Evolutionary conservation across 2,113 vertebrate genomes (phyloP).

Genomic region (Brachyistius frenatus): DNA sequence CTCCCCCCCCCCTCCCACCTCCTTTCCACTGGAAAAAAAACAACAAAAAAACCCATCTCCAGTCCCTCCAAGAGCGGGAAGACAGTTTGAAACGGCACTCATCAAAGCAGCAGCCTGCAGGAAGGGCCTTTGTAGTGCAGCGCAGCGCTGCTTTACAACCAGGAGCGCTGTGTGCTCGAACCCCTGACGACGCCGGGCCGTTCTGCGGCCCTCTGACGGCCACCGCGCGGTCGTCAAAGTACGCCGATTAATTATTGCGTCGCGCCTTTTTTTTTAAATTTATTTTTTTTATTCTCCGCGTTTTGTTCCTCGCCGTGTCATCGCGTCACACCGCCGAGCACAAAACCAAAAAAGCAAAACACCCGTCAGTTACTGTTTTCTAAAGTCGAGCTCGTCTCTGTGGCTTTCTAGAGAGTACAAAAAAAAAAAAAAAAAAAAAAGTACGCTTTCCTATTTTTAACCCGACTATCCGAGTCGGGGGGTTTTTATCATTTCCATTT

Average conservation of each 20-base stretch:
- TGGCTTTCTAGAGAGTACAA: slow-evolving; percentile 2
- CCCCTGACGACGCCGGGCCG: slow-evolving; percentile 17
- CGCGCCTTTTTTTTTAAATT: neutral
- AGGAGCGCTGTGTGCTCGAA: slow-evolving; percentile 23
- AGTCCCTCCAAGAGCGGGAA: slow-evolving; percentile 9
- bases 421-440: slow-evolving; percentile 14
- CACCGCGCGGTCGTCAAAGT: slow-evolving; percentile 16
- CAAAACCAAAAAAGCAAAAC: slow-evolving; percentile 15
- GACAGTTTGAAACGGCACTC: slow-evolving; percentile 14
- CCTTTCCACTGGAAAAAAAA: neutral
- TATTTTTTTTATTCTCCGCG: slow-evolving; percentile 16
- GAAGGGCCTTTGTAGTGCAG: slow-evolving; percentile 40
- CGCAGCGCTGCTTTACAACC: slow-evolving; percentile 23
- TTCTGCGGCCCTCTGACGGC: slow-evolving; percentile 28
- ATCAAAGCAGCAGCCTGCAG: slow-evolving; percentile 50
- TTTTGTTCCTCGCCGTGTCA: neutral
- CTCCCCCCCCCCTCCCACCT: neutral
- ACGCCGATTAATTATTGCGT: slow-evolving; percentile 48
- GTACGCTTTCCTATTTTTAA: slow-evolving; percentile 57
- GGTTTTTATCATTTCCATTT: slow-evolving; percentile 43
- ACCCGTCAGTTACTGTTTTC: slow-evolving; percentile 23
- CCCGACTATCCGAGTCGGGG: slow-evolving; percentile 3
- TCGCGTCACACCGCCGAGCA: slow-evolving; percentile 4
- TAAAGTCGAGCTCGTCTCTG: slow-evolving; percentile 13
- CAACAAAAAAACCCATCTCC: neutral